These are phyloP conservation scores for Lasioglossum calceatum DNA, from an alignment of 2,888 invertebrate species.

Conservation along the genomic window DNA sequence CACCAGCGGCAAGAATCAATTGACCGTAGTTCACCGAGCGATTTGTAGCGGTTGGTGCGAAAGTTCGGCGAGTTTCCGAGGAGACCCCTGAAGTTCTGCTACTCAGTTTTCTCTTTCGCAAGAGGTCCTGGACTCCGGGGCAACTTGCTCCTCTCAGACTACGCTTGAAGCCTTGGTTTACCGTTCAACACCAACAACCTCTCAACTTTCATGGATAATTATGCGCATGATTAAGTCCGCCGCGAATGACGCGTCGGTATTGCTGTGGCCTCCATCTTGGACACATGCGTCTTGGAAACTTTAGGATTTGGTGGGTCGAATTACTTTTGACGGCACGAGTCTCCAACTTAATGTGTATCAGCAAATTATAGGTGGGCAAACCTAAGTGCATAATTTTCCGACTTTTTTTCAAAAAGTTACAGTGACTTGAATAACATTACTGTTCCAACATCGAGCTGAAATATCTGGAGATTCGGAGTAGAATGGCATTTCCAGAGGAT, in stretches of 20 bases:
- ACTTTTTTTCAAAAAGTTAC: neutral
- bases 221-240: slow-evolving; percentile 29
- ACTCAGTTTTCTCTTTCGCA: neutral
- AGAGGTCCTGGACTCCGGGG: neutral
- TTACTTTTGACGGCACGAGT: neutral
- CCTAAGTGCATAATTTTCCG: too few relatives aligned
- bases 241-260: neutral
- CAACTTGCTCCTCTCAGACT: slow-evolving; percentile 6
- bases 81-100: neutral
- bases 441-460: neutral
- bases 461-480: neutral
- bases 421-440: neutral
- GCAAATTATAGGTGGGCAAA: too few relatives aligned
- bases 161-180: neutral
- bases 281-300: neutral
- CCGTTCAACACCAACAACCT: neutral
- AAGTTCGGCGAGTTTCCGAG: slow-evolving; percentile 19
- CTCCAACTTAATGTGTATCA: too few relatives aligned
- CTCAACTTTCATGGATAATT: slow-evolving; percentile 23
- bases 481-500: neutral
- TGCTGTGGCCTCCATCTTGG: neutral
- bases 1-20: neutral
- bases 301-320: neutral
- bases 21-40: neutral
- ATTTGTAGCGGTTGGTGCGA: neutral